Percentiles rank a stretch among this genome's conserved stretches.
Conservation (phyloP, 2,888 invertebrate species). For the Hydropsyche betteni region DNA sequence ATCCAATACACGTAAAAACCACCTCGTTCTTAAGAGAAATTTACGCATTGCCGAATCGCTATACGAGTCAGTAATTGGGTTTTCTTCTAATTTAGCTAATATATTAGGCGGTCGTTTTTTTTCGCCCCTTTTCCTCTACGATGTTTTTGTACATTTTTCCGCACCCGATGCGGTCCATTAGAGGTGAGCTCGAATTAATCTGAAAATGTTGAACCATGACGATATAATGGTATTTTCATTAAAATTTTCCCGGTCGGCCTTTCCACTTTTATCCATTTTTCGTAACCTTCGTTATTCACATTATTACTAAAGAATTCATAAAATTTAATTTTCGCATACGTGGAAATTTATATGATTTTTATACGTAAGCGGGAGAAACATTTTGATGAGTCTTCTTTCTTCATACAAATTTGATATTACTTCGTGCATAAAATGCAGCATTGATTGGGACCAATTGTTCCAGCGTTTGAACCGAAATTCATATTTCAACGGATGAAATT, state of each 20-base stretch:
- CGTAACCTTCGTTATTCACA: too few relatives aligned
- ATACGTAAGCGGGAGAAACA: too few relatives aligned
- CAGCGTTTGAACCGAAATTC: background rate
- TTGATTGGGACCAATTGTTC: background rate
- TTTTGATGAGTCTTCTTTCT: too few relatives aligned
- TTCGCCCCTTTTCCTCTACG: background rate
- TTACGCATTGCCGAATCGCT: conserved; percentile 15
- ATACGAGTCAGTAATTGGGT: conserved; percentile 12
- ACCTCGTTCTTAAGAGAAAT: background rate
- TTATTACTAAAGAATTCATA: too few relatives aligned
- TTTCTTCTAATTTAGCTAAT: conserved; percentile 23
- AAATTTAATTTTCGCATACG: too few relatives aligned
- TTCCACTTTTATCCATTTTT: conserved; percentile 1
- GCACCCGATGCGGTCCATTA: conserved; percentile 18
- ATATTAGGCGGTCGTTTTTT: conserved; percentile 23
- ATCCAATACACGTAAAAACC: too few relatives aligned
- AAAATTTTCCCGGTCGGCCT: conserved; percentile 1
- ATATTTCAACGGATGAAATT: background rate
- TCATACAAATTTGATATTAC: too few relatives aligned
- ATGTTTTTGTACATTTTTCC: background rate
- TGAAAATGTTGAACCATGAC: conserved; percentile 29
- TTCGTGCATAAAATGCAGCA: too few relatives aligned
- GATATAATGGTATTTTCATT: conserved; percentile 30
- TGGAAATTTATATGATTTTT: too few relatives aligned
- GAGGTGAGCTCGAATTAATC: conserved; percentile 25